A percentile compares a stretch with the other conserved stretches of the same genome.
These are phyloP conservation scores for Brachionus plicatilis DNA, from an alignment of 1,140 invertebrate species.

Conservation along the genomic window DNA sequence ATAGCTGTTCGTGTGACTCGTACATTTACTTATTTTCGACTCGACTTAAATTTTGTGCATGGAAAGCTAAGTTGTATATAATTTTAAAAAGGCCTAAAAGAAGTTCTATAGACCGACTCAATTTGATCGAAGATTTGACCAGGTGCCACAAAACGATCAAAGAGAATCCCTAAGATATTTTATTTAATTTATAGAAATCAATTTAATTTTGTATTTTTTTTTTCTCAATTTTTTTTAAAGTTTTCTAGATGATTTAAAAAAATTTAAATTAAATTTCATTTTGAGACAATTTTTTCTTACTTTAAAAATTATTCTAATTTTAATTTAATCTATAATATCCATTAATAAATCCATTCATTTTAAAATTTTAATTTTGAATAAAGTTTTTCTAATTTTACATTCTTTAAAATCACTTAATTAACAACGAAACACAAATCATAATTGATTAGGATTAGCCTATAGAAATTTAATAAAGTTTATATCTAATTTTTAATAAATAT, in stretches of 20 bases:
- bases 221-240: neutral
- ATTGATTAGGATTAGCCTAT: no score
- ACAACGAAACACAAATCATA: no score
- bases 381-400: neutral
- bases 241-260: neutral
- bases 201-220: neutral
- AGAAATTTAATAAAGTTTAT: no score
- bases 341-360: slow-evolving; percentile 16
- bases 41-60: slow-evolving; percentile 29
- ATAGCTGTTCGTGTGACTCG: slow-evolving; percentile 21
- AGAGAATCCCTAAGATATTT: neutral
- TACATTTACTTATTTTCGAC: slow-evolving; percentile 26
- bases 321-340: neutral
- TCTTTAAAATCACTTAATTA: neutral
- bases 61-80: slow-evolving; percentile 34
- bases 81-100: slow-evolving; percentile 21
- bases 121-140: slow-evolving; percentile 23
- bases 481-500: no score
- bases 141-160: slow-evolving; percentile 15
- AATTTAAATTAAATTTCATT: neutral
- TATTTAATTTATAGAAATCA: neutral
- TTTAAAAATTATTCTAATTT: neutral
- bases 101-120: slow-evolving; percentile 1
- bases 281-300: neutral
- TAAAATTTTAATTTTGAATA: slow-evolving; percentile 1